These are phyloP conservation scores for Malurus elegans DNA, from an alignment of 2,113 vertebrate genomes.

Conservation along the genomic window DNA sequence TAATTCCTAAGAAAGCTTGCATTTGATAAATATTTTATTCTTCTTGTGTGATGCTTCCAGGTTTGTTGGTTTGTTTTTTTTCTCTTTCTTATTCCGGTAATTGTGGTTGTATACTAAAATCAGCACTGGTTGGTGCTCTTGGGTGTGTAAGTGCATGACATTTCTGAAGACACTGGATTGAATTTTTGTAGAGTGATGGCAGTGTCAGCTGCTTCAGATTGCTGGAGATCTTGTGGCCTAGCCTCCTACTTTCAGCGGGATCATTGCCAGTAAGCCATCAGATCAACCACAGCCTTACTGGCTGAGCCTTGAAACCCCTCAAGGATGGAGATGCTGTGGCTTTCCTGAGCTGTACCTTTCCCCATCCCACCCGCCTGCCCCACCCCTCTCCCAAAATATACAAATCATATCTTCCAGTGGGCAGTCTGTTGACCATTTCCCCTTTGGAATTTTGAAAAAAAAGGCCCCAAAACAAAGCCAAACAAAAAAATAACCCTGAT, in stretches of 20 bases:
- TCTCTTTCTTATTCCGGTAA: background rate
- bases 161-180: background rate
- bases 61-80: background rate
- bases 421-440: background rate
- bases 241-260: background rate
- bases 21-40: background rate
- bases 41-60: background rate
- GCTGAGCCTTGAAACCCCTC: background rate
- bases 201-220: background rate
- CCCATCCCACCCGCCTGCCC: accelerated
- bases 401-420: background rate
- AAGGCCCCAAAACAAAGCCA: background rate
- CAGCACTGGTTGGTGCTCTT: background rate
- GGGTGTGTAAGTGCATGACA: background rate
- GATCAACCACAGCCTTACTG: background rate
- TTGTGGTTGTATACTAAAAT: background rate
- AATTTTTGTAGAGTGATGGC: background rate
- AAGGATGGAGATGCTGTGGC: background rate
- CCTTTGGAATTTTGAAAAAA: background rate
- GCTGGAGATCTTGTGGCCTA: background rate
- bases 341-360: background rate
- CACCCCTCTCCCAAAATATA: background rate
- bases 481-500: background rate
- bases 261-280: background rate
- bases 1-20: background rate